Base-by-base conservation (phyloP, 2,888 invertebrate species). In the Dryadula phaetusa region DNA sequence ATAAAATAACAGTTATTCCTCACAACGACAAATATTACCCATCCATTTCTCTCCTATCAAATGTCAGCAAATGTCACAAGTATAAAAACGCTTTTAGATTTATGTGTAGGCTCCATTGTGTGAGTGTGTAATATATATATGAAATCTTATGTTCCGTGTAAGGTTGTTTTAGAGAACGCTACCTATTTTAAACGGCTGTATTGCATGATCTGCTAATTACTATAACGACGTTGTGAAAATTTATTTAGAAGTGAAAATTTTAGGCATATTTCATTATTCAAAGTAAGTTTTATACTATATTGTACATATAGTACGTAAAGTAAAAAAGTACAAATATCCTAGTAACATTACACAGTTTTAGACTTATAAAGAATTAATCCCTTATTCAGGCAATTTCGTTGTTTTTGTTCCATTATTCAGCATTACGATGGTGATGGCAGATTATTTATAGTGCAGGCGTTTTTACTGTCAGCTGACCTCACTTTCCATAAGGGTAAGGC, bases 11-110 rank as follows among this genome's bases (percentile, higher is more conserved):
- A 20, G 42, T 49, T 53, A 44, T 54, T 53, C 40, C 6, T 61
- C 61, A 32, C 42, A 12, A 16, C 60, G 63, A 63, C 37, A 66
- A 69, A 69, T 69, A 60, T 25, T 34, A 63, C 52, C 44, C 61
- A 66, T 62, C 44, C 62, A 62, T 67, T 67, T 67, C 20, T 53
- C 20, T 60, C 40, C 53, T 66, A 62, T 66, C 42, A 69, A 63
- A 69, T 64, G 64, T 69, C 64, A 66, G 56, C 37, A 58, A 64
- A 64, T 69, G 54, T 69, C 66, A 69, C 46, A 46, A 52, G 52
- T 66, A 65, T 62, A 53, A 67, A 64, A 62, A 64, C 60, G 44
- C 28, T 53, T 52, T 53, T 63, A 53, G 52, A 42, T 63, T 40
- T 49, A 18, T 25, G 34, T 62, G 34, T 37, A 47, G 56, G 56